Evolutionary conservation across 2,113 vertebrate genomes (phyloP).

Genomic region (Grammomys surdaster): DNA sequence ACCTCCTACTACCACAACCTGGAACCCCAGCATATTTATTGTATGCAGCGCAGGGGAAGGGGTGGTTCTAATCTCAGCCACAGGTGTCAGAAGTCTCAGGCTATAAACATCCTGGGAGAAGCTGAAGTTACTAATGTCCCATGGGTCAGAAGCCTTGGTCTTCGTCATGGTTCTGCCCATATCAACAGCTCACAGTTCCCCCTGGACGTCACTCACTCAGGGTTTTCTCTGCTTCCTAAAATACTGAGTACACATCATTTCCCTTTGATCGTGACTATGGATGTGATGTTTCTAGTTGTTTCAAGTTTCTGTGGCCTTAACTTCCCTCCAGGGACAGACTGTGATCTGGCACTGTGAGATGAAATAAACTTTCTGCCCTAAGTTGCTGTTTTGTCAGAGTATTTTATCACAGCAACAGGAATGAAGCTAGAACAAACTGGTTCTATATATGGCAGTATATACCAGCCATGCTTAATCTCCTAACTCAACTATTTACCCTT

Average conservation of each 20-base stretch:
- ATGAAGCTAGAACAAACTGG: neutral
- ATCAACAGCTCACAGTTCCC: neutral
- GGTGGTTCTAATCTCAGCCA: fast-evolving
- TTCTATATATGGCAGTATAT: neutral
- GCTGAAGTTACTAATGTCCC: neutral
- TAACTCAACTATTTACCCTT: neutral
- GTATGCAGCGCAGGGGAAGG: neutral
- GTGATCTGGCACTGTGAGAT: neutral
- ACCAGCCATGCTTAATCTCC: neutral
- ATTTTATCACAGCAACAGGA: neutral
- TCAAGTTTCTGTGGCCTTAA: neutral
- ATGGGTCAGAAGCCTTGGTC: neutral
- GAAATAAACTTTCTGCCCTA: neutral
- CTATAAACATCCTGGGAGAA: neutral
- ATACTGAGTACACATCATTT: neutral
- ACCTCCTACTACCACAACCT: neutral
- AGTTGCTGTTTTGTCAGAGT: no score
- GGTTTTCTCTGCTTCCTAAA: neutral
- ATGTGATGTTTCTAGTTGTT: neutral
- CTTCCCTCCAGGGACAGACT: neutral
- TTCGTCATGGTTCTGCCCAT: neutral
- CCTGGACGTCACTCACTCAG: neutral
- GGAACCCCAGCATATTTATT: neutral
- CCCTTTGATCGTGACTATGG: neutral
- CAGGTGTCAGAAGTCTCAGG: neutral